Percentiles rank a stretch among this genome's conserved stretches.
These are phyloP conservation scores for Ceratosolen solmsi DNA, from an alignment of 1,140 invertebrate species.

Conservation along the genomic window DNA sequence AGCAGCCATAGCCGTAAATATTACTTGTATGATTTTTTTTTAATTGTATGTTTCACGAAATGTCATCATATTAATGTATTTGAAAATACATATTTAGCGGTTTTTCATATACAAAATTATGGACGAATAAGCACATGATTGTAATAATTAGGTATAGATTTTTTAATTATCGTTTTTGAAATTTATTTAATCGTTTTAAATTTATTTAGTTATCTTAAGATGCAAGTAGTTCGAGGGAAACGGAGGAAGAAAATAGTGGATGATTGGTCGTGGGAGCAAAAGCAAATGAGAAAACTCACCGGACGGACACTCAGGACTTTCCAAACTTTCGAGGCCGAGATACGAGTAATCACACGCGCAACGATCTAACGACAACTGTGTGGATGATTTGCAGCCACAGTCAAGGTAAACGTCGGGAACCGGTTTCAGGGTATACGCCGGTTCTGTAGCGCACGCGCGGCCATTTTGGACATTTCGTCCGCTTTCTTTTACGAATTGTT, in stretches of 20 bases:
- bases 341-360: background rate
- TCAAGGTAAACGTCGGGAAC: slow-evolving; percentile 24
- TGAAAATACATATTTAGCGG: too few species aligned
- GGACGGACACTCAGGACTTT: slow-evolving; percentile 8
- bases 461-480: background rate
- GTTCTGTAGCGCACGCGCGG: background rate
- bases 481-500: background rate
- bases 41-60: too few species aligned
- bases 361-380: slow-evolving; percentile 1
- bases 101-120: too few species aligned
- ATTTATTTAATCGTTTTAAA: too few species aligned
- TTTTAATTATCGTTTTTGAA: too few species aligned
- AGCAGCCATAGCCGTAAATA: too few species aligned
- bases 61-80: too few species aligned
- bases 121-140: too few species aligned
- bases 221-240: background rate
- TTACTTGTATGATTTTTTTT: too few species aligned
- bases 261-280: background rate
- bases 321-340: slow-evolving; percentile 22
- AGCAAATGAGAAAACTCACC: background rate
- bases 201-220: too few species aligned
- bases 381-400: background rate
- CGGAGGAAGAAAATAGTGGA: background rate
- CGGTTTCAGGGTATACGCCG: background rate
- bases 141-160: too few species aligned